Conservation (phyloP, 2,888 invertebrate species). For the Tanypteryx hageni region DNA sequence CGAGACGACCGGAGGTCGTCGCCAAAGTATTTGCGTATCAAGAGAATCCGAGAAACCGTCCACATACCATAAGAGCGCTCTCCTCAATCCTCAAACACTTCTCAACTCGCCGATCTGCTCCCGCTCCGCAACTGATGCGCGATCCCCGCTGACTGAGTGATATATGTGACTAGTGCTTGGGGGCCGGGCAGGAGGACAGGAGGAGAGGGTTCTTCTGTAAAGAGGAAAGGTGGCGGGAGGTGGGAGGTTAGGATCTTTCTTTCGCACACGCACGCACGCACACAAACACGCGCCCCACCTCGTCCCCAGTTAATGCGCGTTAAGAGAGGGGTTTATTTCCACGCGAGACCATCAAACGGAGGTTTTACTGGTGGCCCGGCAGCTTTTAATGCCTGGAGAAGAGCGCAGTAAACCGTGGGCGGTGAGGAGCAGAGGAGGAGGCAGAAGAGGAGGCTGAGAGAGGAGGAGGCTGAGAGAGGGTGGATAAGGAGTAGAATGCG, state of each 20-base stretch:
- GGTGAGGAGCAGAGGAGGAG: neutral
- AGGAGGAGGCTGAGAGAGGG: neutral
- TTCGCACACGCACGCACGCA: neutral
- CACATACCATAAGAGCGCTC: no score
- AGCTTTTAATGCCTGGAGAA: conserved; percentile 57
- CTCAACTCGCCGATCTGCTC: no score
- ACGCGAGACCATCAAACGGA: conserved; percentile 52
- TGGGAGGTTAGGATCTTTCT: neutral
- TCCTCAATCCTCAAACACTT: no score
- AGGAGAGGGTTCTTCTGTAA: neutral
- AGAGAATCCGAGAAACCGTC: no score
- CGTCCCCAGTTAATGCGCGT: conserved; percentile 48
- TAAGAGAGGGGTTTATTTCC: conserved; percentile 54
- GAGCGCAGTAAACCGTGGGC: conserved; percentile 42
- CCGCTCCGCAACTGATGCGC: no score
- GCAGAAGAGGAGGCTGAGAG: neutral
- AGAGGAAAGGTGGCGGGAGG: neutral
- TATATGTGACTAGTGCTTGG: neutral
- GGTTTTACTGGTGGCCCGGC: conserved; percentile 43
- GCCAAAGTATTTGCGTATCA: no score
- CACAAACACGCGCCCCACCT: conserved; percentile 22
- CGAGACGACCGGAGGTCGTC: no score
- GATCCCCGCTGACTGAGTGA: no score
- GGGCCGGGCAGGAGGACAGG: neutral
- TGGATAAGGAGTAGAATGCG: conserved; percentile 13